These are phyloP conservation scores for Leptopilina syphax DNA, from an alignment of 2,888 invertebrate species.

Conservation along the genomic window DNA sequence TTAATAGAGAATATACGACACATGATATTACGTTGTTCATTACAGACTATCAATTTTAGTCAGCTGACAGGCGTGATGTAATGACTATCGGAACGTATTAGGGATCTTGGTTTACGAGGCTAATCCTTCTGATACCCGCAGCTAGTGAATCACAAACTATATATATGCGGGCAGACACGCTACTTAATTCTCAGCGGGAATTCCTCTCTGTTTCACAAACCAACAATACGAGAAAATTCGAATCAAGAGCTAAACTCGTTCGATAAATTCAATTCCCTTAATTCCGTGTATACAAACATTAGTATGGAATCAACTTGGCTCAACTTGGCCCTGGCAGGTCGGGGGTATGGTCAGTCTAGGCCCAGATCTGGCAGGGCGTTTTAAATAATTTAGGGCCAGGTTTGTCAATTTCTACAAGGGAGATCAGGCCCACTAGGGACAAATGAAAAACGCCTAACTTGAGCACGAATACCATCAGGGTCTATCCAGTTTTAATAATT, in stretches of 20 bases:
- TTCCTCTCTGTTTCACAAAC: slow-evolving; percentile 8
- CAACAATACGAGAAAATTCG: background rate
- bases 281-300: no score
- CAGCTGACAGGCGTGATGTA: slow-evolving; percentile 51
- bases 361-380: no score
- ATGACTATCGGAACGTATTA: slow-evolving; percentile 56
- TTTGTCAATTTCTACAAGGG: no score
- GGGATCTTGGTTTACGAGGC: slow-evolving; percentile 57
- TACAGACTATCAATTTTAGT: slow-evolving; percentile 54
- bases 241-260: background rate
- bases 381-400: no score
- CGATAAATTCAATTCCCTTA: background rate
- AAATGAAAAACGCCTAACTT: no score
- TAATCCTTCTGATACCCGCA: slow-evolving; percentile 62
- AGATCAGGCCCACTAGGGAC: no score
- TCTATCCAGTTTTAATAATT: no score
- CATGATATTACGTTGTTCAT: slow-evolving; percentile 17
- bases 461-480: no score
- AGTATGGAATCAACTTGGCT: no score
- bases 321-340: no score
- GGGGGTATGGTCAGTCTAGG: no score
- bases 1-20: background rate
- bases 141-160: slow-evolving; percentile 59
- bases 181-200: background rate
- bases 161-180: slow-evolving; percentile 50